Evolutionary conservation across 2,888 invertebrate genomes (phyloP).

Genomic region (Microctonus aethiopoides): DNA sequence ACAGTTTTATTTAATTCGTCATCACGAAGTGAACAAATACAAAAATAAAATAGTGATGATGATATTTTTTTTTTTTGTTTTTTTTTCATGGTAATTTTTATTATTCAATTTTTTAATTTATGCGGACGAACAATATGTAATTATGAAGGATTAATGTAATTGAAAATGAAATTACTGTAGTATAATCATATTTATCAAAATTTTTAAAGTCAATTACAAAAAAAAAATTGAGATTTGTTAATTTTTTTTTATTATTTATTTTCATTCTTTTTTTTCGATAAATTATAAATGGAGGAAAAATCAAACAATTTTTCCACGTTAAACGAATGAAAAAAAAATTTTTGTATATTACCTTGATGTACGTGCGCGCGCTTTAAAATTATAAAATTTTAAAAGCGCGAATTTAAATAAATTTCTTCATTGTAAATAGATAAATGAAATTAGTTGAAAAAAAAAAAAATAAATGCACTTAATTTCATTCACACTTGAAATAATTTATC

Average conservation of each 20-base stretch:
- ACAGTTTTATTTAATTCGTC: no score
- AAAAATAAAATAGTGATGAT: no score
- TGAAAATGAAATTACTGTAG: not conserved
- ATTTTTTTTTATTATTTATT: no score
- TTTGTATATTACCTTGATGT: not conserved
- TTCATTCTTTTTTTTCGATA: not conserved
- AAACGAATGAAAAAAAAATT: not conserved
- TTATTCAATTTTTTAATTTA: no score
- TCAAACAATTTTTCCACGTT: not conserved
- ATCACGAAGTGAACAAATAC: no score
- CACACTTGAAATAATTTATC: not conserved
- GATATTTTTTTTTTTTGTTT: no score
- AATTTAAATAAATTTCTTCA: not conserved
- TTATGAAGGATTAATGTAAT: not conserved
- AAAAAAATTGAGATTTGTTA: not conserved
- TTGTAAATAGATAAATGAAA: not conserved
- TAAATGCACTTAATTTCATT: not conserved
- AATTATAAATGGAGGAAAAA: not conserved
- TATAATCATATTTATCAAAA: not conserved
- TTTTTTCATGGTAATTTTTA: no score
- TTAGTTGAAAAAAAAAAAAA: no score
- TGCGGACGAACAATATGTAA: no score
- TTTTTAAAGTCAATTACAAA: not conserved
- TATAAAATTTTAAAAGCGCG: not conserved
- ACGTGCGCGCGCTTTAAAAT: not conserved